Conservation (phyloP, 2,113 vertebrate genomes). For the Isurus oxyrinchus region DNA sequence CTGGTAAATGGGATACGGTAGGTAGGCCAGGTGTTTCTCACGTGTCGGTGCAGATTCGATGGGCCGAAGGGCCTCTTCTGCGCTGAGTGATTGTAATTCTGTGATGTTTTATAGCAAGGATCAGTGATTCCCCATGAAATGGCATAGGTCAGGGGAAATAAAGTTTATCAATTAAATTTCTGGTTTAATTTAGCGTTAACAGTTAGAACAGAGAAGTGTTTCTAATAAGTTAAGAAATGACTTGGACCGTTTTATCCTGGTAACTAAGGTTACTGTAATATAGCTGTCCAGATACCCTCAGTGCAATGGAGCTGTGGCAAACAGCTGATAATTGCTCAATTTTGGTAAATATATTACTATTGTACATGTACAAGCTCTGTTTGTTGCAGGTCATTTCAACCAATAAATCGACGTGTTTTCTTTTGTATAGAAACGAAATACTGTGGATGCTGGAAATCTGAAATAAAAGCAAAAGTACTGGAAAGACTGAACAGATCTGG, state of each 20-base stretch:
- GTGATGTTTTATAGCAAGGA: not conserved
- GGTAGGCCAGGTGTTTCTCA: too few relatives aligned
- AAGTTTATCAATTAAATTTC: not conserved
- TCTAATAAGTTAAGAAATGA: not conserved
- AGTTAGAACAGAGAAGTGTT: not conserved
- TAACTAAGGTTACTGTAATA: not conserved
- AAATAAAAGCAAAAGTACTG: too few relatives aligned
- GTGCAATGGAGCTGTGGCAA: not conserved
- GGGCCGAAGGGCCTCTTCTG: too few relatives aligned
- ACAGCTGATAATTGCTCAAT: not conserved
- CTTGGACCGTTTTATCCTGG: not conserved
- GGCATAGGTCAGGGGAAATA: not conserved
- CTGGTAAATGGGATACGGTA: too few relatives aligned
- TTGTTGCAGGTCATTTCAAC: not conserved
- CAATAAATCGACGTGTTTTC: not conserved
- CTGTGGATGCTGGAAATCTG: too few relatives aligned
- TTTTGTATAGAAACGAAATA: too few relatives aligned
- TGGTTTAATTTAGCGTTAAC: not conserved
- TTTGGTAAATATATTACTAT: not conserved
- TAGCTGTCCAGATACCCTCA: not conserved
- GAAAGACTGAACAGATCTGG: too few relatives aligned
- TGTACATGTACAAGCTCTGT: not conserved
- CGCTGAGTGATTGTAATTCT: too few relatives aligned
- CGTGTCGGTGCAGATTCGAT: too few relatives aligned
- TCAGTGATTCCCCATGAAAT: not conserved